These are phyloP conservation scores for Lepisosteus oculatus DNA, from an alignment of 2,113 vertebrate species.

Conservation along the genomic window DNA sequence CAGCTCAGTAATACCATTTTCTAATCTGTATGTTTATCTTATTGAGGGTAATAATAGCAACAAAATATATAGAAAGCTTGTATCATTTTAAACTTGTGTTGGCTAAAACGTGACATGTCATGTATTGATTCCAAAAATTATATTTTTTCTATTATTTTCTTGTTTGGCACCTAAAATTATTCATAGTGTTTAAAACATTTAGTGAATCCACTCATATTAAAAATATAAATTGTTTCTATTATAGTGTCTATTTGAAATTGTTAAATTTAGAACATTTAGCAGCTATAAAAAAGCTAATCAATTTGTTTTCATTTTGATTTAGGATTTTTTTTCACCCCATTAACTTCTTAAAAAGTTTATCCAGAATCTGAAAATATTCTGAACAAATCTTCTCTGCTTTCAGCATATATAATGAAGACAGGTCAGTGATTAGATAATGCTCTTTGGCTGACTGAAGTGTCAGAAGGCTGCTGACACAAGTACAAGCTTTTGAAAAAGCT, in stretches of 20 bases:
- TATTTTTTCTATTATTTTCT: too few relatives aligned
- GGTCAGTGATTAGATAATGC: slow-evolving; percentile 4
- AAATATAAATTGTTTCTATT: too few relatives aligned
- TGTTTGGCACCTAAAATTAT: too few relatives aligned
- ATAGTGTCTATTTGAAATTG: too few relatives aligned
- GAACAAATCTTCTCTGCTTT: background rate
- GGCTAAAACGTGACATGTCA: background rate
- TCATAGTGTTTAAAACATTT: too few relatives aligned
- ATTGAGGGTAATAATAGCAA: background rate
- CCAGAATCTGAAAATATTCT: background rate
- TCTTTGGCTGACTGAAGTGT: background rate
- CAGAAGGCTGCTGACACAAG: background rate
- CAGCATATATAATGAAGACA: background rate
- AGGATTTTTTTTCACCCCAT: too few relatives aligned
- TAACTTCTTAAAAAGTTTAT: background rate
- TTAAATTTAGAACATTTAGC: too few relatives aligned
- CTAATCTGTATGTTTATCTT: background rate
- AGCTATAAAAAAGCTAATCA: too few relatives aligned
- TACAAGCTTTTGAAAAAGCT: background rate
- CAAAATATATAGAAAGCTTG: background rate
- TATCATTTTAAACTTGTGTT: background rate
- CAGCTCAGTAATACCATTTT: background rate
- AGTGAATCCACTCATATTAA: too few relatives aligned
- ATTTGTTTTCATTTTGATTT: too few relatives aligned
- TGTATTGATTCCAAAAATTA: background rate